phyloP scores from a whole-genome alignment of 2,113 vertebrate genomes.

The Cranoglanis bouderius region DNA sequence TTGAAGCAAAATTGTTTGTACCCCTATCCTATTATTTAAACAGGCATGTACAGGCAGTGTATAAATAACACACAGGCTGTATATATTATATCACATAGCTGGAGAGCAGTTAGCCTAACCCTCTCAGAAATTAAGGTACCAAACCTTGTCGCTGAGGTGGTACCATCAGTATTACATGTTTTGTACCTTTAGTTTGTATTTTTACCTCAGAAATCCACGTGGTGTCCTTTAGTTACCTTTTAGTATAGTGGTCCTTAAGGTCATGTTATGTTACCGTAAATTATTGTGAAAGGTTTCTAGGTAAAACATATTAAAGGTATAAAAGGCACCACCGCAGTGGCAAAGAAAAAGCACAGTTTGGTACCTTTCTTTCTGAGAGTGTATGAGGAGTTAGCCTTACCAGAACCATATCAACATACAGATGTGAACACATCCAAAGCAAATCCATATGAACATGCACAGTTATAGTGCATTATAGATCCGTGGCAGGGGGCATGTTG shows the following conservation, averaged over 20 bases:
- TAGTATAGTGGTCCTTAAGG: too few relatives aligned
- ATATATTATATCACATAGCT: background rate
- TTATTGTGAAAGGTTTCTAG: background rate
- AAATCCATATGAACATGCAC: background rate
- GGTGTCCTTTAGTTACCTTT: background rate
- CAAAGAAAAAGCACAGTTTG: background rate
- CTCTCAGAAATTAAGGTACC: background rate
- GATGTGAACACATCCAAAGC: background rate
- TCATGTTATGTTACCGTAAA: too few relatives aligned
- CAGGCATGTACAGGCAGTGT: background rate
- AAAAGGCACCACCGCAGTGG: background rate
- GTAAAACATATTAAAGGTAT: background rate
- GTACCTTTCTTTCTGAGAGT: background rate
- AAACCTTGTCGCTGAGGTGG: background rate
- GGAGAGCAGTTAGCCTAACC: background rate
- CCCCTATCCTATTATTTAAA: background rate
- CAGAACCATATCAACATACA: background rate
- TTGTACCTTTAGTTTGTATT: background rate
- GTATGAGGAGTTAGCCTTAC: background rate
- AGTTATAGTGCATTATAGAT: background rate
- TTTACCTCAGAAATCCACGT: background rate
- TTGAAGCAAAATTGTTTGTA: background rate
- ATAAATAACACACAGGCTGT: background rate
- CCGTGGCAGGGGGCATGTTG: too few relatives aligned
- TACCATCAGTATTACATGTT: background rate